Conservation (phyloP, 1,140 invertebrate species). For the Atta cephalotes region DNA sequence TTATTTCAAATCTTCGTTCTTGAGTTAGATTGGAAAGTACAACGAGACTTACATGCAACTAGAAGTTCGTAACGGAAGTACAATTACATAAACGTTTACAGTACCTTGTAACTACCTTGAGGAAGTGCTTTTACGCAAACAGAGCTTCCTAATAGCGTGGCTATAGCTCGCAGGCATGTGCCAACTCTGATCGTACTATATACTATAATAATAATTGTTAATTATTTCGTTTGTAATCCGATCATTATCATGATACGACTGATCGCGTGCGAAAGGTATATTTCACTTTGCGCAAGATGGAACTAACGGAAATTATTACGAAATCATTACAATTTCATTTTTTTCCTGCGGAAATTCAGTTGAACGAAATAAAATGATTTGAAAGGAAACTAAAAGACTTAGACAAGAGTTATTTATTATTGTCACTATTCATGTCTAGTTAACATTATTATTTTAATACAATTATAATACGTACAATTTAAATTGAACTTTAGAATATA, state of each 20-base stretch:
- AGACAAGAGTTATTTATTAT: background rate
- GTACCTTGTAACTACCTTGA: background rate
- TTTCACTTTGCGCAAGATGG: constrained; percentile 37
- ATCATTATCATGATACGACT: constrained; percentile 4
- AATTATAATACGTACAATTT: background rate
- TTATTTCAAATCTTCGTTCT: background rate
- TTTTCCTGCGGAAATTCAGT: constrained; percentile 1
- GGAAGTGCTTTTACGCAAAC: constrained; percentile 35
- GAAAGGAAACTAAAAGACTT: background rate
- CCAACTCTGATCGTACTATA: background rate
- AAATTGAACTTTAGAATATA: background rate
- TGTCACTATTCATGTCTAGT: background rate
- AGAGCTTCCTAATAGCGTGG: background rate
- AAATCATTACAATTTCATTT: constrained; percentile 12
- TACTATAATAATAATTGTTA: constrained; percentile 31
- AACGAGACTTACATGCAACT: background rate
- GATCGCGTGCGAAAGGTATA: constrained; percentile 25
- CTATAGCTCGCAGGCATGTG: background rate
- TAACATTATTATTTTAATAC: background rate
- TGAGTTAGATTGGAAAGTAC: background rate
- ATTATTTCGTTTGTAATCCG: constrained; percentile 25
- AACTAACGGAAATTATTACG: background rate
- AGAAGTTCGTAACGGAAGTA: background rate
- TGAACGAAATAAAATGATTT: background rate
- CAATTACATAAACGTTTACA: background rate